Evolutionary conservation across 2,888 invertebrate species (phyloP).

Genomic region (Esperia sulphurella): DNA sequence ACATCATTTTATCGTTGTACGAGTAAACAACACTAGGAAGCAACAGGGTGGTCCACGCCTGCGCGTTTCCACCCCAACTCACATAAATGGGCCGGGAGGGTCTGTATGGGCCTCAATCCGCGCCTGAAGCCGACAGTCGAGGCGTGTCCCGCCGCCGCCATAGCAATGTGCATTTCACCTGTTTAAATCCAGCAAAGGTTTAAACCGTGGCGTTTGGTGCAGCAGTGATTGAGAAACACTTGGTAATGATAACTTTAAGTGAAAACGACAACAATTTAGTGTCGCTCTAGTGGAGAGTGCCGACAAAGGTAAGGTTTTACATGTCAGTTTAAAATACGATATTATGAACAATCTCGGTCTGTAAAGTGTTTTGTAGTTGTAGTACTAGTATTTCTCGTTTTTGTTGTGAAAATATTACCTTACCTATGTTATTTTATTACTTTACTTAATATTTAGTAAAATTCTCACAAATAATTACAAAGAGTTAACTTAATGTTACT

Average conservation of each 20-base stretch:
- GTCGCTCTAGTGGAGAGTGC: constrained; percentile 32
- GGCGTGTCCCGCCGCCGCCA: constrained; percentile 30
- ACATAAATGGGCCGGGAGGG: constrained; percentile 56
- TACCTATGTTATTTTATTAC: too few species aligned
- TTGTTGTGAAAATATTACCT: too few species aligned
- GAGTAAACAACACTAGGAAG: constrained; percentile 50
- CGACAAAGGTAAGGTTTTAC: constrained; percentile 2
- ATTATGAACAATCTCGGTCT: too few species aligned
- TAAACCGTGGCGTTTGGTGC: constrained; percentile 26
- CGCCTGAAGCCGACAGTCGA: constrained; percentile 47
- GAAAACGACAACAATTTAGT: constrained; percentile 34
- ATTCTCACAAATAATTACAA: too few species aligned
- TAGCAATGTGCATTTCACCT: constrained; percentile 45
- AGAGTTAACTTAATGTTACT: too few species aligned
- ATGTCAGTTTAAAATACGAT: too few species aligned
- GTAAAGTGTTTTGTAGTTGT: too few species aligned
- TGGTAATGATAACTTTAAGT: constrained; percentile 43
- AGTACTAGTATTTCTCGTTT: too few species aligned
- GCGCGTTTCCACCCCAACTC: constrained; percentile 62
- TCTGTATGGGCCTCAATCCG: constrained; percentile 50
- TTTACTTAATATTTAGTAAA: too few species aligned
- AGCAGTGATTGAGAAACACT: constrained; percentile 33
- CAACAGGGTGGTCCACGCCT: constrained; percentile 78
- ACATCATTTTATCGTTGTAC: background rate
- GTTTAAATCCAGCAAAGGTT: constrained; percentile 14